Percentiles rank a stretch among this genome's conserved stretches.
Evolutionary conservation across 2,888 invertebrate species (phyloP).

Genomic region (Agriopis marginaria): DNA sequence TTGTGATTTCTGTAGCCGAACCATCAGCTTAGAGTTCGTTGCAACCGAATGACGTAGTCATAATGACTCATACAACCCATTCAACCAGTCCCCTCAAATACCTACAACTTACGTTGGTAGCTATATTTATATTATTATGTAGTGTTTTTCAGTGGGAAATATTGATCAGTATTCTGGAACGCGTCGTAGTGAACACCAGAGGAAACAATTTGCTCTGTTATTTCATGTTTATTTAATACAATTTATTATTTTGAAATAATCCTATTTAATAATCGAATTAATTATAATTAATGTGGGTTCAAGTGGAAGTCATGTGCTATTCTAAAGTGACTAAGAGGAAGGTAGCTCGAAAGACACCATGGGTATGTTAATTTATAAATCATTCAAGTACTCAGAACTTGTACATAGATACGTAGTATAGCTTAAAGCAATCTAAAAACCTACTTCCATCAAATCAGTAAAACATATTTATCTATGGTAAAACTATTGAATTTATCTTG

Average conservation of each 20-base stretch:
- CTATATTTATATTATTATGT: slow-evolving; percentile 56
- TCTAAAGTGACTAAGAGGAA: slow-evolving; percentile 27
- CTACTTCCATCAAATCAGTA: too few species aligned
- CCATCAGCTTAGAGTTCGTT: slow-evolving; percentile 22
- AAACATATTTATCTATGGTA: too few species aligned
- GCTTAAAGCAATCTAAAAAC: too few species aligned
- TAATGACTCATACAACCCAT: slow-evolving; percentile 53
- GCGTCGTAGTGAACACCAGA: slow-evolving; percentile 55
- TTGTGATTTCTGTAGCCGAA: slow-evolving; percentile 8
- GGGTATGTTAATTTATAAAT: slow-evolving; percentile 26
- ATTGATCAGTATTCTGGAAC: slow-evolving; percentile 58
- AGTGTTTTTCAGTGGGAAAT: slow-evolving; percentile 54
- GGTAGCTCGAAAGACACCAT: slow-evolving; percentile 15
- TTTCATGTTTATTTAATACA: background rate
- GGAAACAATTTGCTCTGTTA: slow-evolving; percentile 33
- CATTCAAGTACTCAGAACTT: background rate
- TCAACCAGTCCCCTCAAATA: slow-evolving; percentile 56
- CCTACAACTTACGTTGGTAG: slow-evolving; percentile 16
- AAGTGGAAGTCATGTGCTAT: slow-evolving; percentile 37
- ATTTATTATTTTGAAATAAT: background rate
- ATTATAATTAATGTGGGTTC: slow-evolving; percentile 26
- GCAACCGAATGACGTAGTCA: slow-evolving; percentile 50
- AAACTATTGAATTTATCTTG: background rate
- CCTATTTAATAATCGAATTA: background rate
- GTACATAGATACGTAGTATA: too few species aligned